phyloP scores from a whole-genome alignment of 1,140 invertebrate genomes.

The Magallana angulata region DNA sequence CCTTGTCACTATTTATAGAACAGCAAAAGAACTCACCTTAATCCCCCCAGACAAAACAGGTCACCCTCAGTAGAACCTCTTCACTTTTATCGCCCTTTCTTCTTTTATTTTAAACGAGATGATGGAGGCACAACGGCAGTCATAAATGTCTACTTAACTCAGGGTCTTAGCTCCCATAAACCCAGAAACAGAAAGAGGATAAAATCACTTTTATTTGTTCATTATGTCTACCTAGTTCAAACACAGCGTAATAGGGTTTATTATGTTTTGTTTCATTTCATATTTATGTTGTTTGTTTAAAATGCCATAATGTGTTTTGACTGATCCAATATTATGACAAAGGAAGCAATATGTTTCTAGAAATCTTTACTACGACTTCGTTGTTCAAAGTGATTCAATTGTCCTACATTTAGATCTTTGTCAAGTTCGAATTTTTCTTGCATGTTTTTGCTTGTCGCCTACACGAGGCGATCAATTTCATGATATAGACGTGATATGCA shows the following conservation, averaged over 20 bases:
- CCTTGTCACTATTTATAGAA: too few species aligned
- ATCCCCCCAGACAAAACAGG: background rate
- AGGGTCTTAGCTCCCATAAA: background rate
- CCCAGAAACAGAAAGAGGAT: background rate
- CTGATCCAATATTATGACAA: too few species aligned
- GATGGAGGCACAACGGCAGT: background rate
- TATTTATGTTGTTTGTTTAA: too few species aligned
- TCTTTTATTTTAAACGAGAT: background rate
- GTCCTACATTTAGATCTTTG: too few species aligned
- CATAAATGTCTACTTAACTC: slow-evolving; percentile 2
- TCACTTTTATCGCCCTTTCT: background rate
- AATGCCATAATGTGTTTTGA: too few species aligned
- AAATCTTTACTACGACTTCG: too few species aligned
- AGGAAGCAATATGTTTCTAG: too few species aligned
- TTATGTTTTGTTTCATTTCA: background rate
- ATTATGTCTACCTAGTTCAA: background rate
- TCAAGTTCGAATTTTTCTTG: too few species aligned
- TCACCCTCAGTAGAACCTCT: background rate
- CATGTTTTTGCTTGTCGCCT: too few species aligned
- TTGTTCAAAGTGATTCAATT: too few species aligned
- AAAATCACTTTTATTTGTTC: background rate
- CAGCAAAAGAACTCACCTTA: background rate
- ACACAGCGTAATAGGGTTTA: background rate
- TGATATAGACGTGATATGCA: too few species aligned
- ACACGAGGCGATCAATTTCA: too few species aligned